Conservation (phyloP, 1,140 invertebrate species). For the Sesamia nonagrioides region DNA sequence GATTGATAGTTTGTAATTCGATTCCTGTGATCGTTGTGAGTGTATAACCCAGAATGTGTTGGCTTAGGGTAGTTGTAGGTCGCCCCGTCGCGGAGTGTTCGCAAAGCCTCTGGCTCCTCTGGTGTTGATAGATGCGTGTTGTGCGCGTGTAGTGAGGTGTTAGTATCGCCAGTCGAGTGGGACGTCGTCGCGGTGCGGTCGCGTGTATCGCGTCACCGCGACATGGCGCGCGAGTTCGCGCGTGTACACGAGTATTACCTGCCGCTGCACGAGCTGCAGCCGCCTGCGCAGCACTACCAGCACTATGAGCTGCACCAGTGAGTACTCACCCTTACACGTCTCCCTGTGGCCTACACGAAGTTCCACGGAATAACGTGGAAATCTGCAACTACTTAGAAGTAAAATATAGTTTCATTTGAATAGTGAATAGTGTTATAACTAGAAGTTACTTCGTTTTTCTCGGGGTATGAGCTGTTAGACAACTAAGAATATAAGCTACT, state of each 20-base stretch:
- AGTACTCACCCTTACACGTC: constrained; percentile 50
- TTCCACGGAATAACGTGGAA: neutral
- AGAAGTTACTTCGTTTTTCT: too few species aligned
- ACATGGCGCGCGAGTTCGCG: constrained; percentile 69
- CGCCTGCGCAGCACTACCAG: constrained; percentile 60
- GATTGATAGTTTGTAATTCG: neutral
- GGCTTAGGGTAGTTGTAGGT: neutral
- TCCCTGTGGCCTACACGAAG: neutral
- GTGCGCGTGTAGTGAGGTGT: neutral
- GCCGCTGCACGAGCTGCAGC: constrained; percentile 69
- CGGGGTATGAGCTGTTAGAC: too few species aligned
- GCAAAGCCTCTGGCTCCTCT: neutral
- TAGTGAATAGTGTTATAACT: too few species aligned
- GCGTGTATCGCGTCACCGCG: constrained; percentile 35
- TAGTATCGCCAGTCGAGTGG: constrained; percentile 49
- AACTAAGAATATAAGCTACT: too few species aligned
- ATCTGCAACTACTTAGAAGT: too few species aligned
- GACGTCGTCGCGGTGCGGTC: constrained; percentile 45
- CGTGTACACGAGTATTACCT: constrained; percentile 71
- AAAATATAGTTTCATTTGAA: neutral
- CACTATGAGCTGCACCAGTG: constrained; percentile 69
- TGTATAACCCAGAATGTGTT: neutral
- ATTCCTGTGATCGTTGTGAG: neutral
- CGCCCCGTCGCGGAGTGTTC: neutral
- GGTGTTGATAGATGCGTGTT: neutral